Base-by-base conservation (phyloP, 2,888 invertebrate genomes). In the Hydraecia micacea region DNA sequence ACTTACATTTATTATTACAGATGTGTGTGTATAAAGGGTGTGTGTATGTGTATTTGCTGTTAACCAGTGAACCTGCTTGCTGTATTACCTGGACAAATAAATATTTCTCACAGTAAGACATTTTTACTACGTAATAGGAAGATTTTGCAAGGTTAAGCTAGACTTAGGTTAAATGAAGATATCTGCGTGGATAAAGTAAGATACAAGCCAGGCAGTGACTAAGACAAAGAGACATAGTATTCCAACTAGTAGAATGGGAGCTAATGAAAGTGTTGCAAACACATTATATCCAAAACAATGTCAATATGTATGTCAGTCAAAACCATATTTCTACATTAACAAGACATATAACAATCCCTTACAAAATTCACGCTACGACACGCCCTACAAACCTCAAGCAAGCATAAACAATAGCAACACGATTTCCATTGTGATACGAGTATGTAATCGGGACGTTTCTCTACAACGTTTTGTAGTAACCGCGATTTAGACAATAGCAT, bases 401-500 rank as follows among this genome's bases (percentile, higher is more conserved):
- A 69, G 73, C 79, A 83, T 77, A 87, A 52, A 87, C 86, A 85
- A 88, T 87, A 88, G 87, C 75, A 89, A 86, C 86, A 81, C 77
- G 83, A 83, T 82, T 84, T 76, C 84, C 71, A 87, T 88, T 85
- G 85, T 79, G 75, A 86, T 79, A n/a, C n/a, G n/a, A n/a, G n/a
- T n/a, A 87, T 81, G 84, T 81, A 86, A 89, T 80, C 86, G 75
- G 75, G 76, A 80, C 84, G 82, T 81, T 79, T 69, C 80, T 73
- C 68, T 77, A 80, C 78, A 76, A 86, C 87, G 83, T 74, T 74
- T 79, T 82, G 74, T 81, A 79, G 84, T 88, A 90, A 89, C 90
- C 88, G 77, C 90, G 83, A 90, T 90, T 91, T 91, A 90, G 91
- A 93, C 93, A 94, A 93, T 92, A 90, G 89, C 90, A 89, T 91